These are phyloP conservation scores for Glareola pratincola DNA, from an alignment of 2,113 vertebrate species.

Conservation along the genomic window DNA sequence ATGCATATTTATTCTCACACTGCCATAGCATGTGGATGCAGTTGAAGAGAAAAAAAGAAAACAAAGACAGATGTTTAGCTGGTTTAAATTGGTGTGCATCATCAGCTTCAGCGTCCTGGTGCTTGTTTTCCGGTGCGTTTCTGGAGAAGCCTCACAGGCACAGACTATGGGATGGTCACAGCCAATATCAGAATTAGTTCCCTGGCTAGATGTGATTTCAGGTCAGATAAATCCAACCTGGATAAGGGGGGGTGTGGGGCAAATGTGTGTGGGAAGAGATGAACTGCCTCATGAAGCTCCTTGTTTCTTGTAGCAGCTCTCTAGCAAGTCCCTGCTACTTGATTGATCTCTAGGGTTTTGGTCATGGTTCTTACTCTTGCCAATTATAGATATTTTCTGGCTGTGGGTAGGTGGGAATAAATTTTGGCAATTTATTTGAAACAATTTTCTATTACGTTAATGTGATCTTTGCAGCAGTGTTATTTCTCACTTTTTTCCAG, in stretches of 20 bases:
- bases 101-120: neutral
- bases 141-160: neutral
- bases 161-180: neutral
- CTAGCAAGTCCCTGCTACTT: neutral
- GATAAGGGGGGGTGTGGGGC: too few species aligned
- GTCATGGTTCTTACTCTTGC: neutral
- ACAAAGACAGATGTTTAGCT: neutral
- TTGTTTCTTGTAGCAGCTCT: neutral
- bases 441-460: neutral
- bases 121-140: fast-evolving
- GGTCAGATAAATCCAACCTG: neutral
- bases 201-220: neutral
- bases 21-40: neutral
- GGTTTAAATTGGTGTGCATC: neutral
- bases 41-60: neutral
- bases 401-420: neutral
- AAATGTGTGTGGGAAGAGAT: neutral
- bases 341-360: neutral
- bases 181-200: neutral
- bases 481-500: neutral
- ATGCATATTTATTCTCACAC: neutral
- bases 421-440: neutral
- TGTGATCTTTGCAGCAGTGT: neutral
- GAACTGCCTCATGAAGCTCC: neutral
- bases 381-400: neutral